phyloP scores from a whole-genome alignment of 2,113 vertebrate species.

The Nycticryphes semicollaris region DNA sequence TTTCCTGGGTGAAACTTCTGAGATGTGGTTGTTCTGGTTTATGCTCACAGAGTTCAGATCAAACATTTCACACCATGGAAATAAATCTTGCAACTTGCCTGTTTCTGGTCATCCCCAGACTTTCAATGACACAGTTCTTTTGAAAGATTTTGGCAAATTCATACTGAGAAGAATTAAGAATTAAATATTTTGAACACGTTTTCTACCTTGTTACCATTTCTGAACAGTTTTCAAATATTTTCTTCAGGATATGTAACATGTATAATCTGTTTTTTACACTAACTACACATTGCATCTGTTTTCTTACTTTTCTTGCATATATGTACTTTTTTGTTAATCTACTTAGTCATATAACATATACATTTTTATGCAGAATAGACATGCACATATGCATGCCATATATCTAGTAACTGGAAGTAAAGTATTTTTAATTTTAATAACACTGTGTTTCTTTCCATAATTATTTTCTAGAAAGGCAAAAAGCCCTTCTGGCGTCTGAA shows the following conservation, averaged over 20 bases:
- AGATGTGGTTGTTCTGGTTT: not conserved
- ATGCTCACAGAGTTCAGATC: not conserved
- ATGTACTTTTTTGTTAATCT: not conserved
- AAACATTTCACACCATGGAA: not conserved
- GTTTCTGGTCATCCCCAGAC: not conserved
- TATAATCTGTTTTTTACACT: not conserved
- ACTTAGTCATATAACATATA: not conserved
- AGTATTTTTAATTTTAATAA: not conserved
- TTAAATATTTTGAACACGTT: not conserved
- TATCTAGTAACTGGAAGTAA: not conserved
- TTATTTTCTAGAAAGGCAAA: slow-evolving; percentile 80
- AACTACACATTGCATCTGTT: not conserved
- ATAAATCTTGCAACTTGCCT: not conserved
- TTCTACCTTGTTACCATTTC: not conserved
- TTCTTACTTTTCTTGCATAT: not conserved
- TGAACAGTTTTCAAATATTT: not conserved
- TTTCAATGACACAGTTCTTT: not conserved
- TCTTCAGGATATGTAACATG: not conserved
- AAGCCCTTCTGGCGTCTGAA: slow-evolving; percentile 82
- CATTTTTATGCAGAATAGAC: not conserved
- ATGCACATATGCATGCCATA: not conserved
- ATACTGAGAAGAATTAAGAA: not conserved
- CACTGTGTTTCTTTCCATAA: not conserved
- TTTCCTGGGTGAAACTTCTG: not conserved
- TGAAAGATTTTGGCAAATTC: not conserved